Evolutionary conservation across 2,113 vertebrate species (phyloP).

Genomic region (Felis catus): DNA sequence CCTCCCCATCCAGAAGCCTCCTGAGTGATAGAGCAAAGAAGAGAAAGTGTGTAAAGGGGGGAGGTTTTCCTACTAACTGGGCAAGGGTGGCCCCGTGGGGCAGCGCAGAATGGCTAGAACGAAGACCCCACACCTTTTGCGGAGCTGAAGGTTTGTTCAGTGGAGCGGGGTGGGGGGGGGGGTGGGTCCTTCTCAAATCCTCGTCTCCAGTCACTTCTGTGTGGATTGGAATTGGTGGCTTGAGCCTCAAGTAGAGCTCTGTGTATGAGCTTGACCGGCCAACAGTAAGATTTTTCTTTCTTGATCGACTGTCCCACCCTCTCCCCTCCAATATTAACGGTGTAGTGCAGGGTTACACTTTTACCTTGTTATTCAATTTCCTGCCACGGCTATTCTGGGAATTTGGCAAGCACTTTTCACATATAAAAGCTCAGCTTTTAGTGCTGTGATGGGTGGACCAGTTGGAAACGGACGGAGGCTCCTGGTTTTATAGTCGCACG

Average conservation of each 20-base stretch:
- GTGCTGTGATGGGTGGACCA: not conserved
- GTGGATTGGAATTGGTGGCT: not conserved
- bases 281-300: not conserved
- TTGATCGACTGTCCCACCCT: not conserved
- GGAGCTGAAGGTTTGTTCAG: too few relatives aligned
- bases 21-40: not conserved
- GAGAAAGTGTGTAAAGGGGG: not conserved
- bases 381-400: not conserved
- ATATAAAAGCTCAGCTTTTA: not conserved
- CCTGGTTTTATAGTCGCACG: not conserved
- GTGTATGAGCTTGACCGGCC: not conserved
- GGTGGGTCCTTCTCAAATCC: not conserved
- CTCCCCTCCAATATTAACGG: not conserved
- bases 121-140: not conserved
- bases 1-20: not conserved
- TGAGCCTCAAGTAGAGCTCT: not conserved
- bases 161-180: fast-evolving
- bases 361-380: slow-evolving; percentile 19
- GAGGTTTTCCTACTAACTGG: not conserved
- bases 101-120: not conserved
- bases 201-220: not conserved
- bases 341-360: not conserved
- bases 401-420: not conserved
- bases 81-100: not conserved
- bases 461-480: not conserved